Base-by-base conservation (phyloP, 2,113 vertebrate species). In the Brachyhypopomus gauderio region DNA sequence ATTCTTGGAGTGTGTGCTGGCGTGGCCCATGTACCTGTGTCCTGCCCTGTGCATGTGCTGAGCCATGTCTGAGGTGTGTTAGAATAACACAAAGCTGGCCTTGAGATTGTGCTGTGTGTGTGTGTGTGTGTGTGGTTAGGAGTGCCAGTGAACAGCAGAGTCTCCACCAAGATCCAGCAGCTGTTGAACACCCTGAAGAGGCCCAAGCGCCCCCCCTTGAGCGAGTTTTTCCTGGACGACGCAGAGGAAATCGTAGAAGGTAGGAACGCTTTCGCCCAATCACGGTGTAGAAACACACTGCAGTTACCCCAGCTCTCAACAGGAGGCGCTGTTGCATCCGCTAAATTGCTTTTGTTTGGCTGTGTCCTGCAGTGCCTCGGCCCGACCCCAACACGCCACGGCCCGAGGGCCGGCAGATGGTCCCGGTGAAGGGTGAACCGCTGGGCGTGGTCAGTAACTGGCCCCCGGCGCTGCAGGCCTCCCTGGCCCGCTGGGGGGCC, bases 151-250 rank as follows among this genome's bases (percentile, higher is more conserved):
- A 97, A 84, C 87, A 98, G 96, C 88, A 94, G 96, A 89, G 97
- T 99, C 85, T 99, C 98, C 87, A 98, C 96, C 2, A 99, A 99
- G 94, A 99, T 99, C 84, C 98, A 99, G 85, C 98, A 99, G 90
- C 90, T 99, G 89, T 93, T 99, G 19, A 99, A 98, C 91, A 99
- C 98, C n/a, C 93, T 99, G 87, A 98, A 99, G 87, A 93, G 97
- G 85, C 97, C 97, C 16, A 99, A 98, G 88, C 94, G 97, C 41
- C 96, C 96, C 17, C 96, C 97, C 2, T 94, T 98, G 90, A 97
- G 96, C 62, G 97, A 99, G 72, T 98, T 97, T 88, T 99, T 98
- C 88, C 94, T 97, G 66, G 97, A 99, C 86, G 97, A 99, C 88
- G 93, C 96, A 81, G 98, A 99, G 91, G 96, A 99, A 89, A 99